Evolutionary conservation across 2,113 vertebrate genomes (phyloP).

Genomic region (Agelaius phoeniceus): DNA sequence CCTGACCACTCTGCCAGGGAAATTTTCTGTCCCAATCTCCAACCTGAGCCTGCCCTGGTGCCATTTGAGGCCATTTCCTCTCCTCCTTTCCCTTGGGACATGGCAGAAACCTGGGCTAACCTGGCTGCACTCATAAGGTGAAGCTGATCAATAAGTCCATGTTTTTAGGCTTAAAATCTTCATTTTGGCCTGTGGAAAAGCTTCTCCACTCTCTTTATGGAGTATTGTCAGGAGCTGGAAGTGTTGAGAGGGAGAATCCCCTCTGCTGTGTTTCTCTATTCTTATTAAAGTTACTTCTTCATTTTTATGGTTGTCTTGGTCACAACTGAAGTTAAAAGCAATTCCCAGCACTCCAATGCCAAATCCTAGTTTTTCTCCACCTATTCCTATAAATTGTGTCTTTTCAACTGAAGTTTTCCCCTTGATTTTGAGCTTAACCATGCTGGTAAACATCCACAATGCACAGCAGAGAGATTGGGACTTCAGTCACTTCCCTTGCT

Average conservation of each 20-base stretch:
- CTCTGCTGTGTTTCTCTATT: background rate
- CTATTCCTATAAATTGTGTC: background rate
- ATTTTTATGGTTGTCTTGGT: background rate
- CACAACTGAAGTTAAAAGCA: background rate
- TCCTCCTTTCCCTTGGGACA: background rate
- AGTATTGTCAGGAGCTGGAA: background rate
- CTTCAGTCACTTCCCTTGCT: accelerated
- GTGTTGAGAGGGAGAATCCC: background rate
- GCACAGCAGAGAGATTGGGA: background rate
- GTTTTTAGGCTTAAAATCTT: background rate
- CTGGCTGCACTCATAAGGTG: background rate
- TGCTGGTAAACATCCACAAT: background rate
- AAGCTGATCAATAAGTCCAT: background rate
- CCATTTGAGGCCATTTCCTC: background rate
- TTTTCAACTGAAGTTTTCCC: background rate
- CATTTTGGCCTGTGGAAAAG: background rate
- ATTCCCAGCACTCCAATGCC: background rate
- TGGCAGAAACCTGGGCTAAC: background rate
- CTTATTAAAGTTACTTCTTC: background rate
- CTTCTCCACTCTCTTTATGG: background rate
- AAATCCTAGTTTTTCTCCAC: background rate
- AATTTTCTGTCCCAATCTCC: background rate
- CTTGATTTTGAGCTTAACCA: background rate
- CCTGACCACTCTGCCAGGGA: background rate
- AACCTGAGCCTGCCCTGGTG: background rate